phyloP scores from a whole-genome alignment of 2,888 invertebrate species.

The Pyralis farinalis region DNA sequence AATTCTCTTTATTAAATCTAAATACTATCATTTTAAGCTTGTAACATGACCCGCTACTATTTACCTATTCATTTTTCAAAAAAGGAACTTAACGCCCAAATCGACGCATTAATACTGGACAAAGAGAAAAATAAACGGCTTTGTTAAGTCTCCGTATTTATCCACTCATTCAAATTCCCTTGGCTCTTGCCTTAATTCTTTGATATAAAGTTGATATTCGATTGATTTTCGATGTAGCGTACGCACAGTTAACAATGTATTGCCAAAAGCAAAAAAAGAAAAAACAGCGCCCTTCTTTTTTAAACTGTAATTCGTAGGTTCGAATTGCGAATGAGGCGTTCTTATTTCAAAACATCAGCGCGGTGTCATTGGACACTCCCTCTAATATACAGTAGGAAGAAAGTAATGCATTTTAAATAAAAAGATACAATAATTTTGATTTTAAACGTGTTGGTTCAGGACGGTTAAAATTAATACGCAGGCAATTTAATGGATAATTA shows the following conservation, averaged over 20 bases:
- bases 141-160: conserved; percentile 56
- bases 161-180: background rate
- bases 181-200: conserved; percentile 3
- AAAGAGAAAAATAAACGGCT: conserved; percentile 79
- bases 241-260: conserved; percentile 18
- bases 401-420: conserved; percentile 40
- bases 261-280: conserved; percentile 47
- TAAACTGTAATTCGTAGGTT: conserved; percentile 79
- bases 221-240: no score
- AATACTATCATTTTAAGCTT: conserved; percentile 56
- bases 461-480: background rate
- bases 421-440: no score
- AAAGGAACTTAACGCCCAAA: conserved; percentile 79
- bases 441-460: no score
- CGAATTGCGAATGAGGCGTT: conserved; percentile 77
- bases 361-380: conserved; percentile 79
- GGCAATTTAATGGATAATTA: background rate
- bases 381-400: conserved; percentile 36
- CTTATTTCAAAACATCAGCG: conserved; percentile 78
- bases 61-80: conserved; percentile 79
- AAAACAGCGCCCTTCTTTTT: conserved; percentile 69
- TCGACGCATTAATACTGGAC: conserved; percentile 72
- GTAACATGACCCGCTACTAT: conserved; percentile 70
- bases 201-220: conserved; percentile 22
- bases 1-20: conserved; percentile 17